Evolutionary conservation across 2,797 vertebrate species (phyloP), one percentile per base, ranked within the genome.

Genomic region (Melanotaenia pygmaea): DNA sequence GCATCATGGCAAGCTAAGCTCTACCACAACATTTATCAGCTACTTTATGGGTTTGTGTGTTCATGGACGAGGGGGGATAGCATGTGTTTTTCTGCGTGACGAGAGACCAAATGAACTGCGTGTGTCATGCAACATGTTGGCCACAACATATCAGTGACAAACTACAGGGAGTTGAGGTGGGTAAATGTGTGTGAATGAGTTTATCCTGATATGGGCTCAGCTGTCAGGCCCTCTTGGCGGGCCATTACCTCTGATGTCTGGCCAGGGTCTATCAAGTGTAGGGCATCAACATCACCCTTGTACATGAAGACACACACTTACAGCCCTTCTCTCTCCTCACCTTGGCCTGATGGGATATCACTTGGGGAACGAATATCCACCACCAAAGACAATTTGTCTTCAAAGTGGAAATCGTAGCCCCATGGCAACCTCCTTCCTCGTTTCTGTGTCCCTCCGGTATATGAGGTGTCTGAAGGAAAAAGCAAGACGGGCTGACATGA

Each of bases 341-440:
- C 84, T 81, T 82, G 77, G 72, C 66, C 67, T 84, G 74, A 85
- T 84, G 81, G 81, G 84, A 76, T 76, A 78, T 83, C 88, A 73
- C 87, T 64, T 43, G 68, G 75, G 80, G 79, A 77, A 77, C 76
- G 86, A 66, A 77, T 77, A 78, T 79, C 80, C 43, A 80, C 77
- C 59, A 59, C 67, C 58, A 74, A 68, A 84, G 84, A 82, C 80
- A 60, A 90, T 90, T 88, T 89, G 77, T 91, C 89, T 86, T 74
- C 70, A 79, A 89, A 70, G 77, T 2, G 40, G 37, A 59, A 74
- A 74, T 61, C 28, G 53, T 43, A 58, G 20, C 71, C 80, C 67
- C 65, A 32, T 34, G 18, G 74, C 67, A 28, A 43, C 77, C 61
- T 54, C 62, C 68, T 47, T 56, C 64, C 45, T 38, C 35, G 45